Evolutionary conservation across 2,797 vertebrate species (phyloP).

Genomic region (Chiloscyllium punctatum): DNA sequence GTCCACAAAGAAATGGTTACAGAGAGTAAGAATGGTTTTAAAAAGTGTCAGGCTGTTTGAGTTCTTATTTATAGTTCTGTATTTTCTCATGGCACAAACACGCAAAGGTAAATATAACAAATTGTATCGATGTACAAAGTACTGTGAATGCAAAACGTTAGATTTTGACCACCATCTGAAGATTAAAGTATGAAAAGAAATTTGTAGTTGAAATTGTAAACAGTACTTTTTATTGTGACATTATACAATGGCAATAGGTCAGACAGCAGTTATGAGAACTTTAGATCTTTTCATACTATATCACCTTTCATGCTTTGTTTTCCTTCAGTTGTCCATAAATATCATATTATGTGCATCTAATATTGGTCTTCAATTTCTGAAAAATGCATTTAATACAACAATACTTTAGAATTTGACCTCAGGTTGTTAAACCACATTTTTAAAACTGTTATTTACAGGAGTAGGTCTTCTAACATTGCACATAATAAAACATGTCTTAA

Average conservation of each 20-base stretch:
- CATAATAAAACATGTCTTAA: constrained; percentile 6
- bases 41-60: no score
- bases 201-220: constrained; percentile 15
- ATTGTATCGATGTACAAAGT: not conserved
- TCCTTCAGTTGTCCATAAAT: not conserved
- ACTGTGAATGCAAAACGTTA: no score
- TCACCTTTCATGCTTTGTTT: not conserved
- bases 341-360: not conserved
- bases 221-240: constrained; percentile 25
- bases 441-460: not conserved
- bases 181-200: not conserved
- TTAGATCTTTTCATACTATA: not conserved
- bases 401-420: constrained; percentile 17
- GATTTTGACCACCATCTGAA: not conserved
- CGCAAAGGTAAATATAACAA: not conserved
- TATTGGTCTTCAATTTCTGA: not conserved
- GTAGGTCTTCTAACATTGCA: constrained; percentile 10
- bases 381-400: constrained; percentile 15
- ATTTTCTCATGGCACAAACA: not conserved
- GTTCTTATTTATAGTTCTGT: not conserved
- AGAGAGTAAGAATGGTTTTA: not conserved
- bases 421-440: not conserved
- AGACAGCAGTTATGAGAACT: not conserved
- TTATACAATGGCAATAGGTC: not conserved
- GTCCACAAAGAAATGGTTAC: not conserved